A percentile compares a stretch with the other conserved stretches of the same genome.
Evolutionary conservation across 2,797 vertebrate species (phyloP).

Genomic region (Lateolabrax maculatus): DNA sequence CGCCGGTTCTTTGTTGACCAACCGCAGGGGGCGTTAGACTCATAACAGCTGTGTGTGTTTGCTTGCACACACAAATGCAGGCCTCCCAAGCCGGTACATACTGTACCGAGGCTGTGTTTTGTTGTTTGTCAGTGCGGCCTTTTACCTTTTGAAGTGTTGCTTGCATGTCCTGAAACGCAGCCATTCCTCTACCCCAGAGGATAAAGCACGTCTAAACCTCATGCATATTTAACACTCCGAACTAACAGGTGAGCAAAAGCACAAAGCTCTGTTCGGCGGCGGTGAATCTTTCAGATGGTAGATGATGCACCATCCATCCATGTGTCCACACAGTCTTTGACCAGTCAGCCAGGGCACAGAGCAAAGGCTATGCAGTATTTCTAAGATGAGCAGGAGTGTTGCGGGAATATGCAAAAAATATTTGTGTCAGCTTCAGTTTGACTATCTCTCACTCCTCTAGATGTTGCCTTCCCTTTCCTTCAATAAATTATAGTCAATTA

Average conservation of each 20-base stretch:
- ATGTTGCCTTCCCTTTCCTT: neutral
- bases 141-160: conserved; percentile 59
- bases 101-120: conserved; percentile 27
- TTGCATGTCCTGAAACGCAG: conserved; percentile 57
- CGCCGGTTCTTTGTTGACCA: conserved; percentile 46
- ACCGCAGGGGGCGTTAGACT: conserved; percentile 34
- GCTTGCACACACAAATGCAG: neutral
- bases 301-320: conserved; percentile 33
- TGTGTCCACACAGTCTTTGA: conserved; percentile 22
- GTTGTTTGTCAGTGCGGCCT: conserved; percentile 48
- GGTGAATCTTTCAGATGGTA: conserved; percentile 30
- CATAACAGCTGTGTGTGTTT: conserved; percentile 39
- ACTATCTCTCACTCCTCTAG: neutral
- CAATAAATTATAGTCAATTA: conserved; percentile 28
- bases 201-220: conserved; percentile 53
- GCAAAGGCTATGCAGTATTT: conserved; percentile 21
- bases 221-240: conserved; percentile 72
- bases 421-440: neutral
- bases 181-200: conserved; percentile 53
- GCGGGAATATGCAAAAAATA: neutral
- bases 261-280: conserved; percentile 25
- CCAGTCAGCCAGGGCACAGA: neutral
- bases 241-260: conserved; percentile 60
- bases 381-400: neutral
- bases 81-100: conserved; percentile 17